Evolutionary conservation across 2,888 invertebrate genomes (phyloP), one percentile per base, ranked within the genome.

Genomic region (Lutraria lutraria): DNA sequence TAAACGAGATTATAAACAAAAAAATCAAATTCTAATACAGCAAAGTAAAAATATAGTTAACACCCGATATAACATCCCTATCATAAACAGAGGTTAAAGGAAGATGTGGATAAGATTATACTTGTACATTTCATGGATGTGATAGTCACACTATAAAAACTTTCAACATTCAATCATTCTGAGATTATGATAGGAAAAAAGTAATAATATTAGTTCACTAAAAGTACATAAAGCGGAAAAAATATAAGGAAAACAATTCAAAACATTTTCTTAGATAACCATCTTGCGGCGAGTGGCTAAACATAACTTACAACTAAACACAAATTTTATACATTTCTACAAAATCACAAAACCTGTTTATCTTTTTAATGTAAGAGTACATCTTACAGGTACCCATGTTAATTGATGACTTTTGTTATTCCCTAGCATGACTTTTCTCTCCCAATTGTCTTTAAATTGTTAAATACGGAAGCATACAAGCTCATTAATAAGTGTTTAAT

Each of bases 11-110:
- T 56, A 54, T 29, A 68, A 43, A 43, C 43, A 8, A 43, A 68
- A 60, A 80, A 81, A 80, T 68, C 60, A 80, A 68, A 81, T 43
- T 68, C 81, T 81, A 86, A 54, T 80, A 81, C 68, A 81, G 68
- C 85, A 85, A 80, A 85, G 79, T 85, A 85, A 76, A 63, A 63
- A 43, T 43, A 43, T 43, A 43, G 43, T 19, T 68, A 76, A 76
- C 84, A 85, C 84, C 84, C 84, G 68, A 72, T 21, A 83, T 21
- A 85, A 85, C 85, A 85, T 79, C 85, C 85, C 85, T 85, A 60
- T 80, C 60, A 85, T 54, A 54, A 80, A 85, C 79, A 19, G 60
- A 31, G 80, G 85, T 60, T 34, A 25, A 19, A 80, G 85, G 85
- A 16, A 72, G 83, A 76, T 52, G 52, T 15, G n/a, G 16, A 43